Base-by-base conservation (phyloP, 2,888 invertebrate genomes). In the Amblyjoppa fuscipennis region DNA sequence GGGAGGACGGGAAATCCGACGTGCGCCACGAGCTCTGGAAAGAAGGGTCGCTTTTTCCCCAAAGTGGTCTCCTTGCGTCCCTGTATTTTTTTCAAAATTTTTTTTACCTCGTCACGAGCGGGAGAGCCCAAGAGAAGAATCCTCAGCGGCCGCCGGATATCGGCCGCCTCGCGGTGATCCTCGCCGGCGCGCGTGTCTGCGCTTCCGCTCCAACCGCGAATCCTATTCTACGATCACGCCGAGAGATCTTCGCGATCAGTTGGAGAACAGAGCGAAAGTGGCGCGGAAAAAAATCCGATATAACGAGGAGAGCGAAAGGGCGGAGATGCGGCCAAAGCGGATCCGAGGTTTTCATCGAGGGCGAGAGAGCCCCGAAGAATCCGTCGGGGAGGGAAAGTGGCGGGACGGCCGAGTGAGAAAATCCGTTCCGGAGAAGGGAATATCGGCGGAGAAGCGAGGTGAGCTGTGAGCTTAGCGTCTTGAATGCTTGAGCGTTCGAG, bases 401-500 rank as follows among this genome's bases (percentile, higher is more conserved):
- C 11, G 6, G 13, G 25, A 31, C 41, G 51, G 9, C 28, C 25
- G 59, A 59, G 34, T 25, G 71, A 69, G 28, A 68, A 53, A 69
- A 61, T 56, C 53, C 53, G 25, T 56, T 41, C 25, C 34, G 70
- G 59, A 25, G 45, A 49, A 49, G 51, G 84, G 49, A 77, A 66
- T 20, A 66, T 41, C 66, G 66, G 76, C 11, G n/a, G 45, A 34
- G 28, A 53, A 28, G 66, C 38, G 74, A 38, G 81, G 38, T 73
- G 80, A 53, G 81, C 61, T 20, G 69, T 77, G 85, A 85, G 89
- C 79, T 80, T 84, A 86, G 89, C 88, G 88, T 79, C 87, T 88
- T 84, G 88, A 88, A 87, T 82, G 82, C 84, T 84, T 74, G 87
- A 87, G 71, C 86, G 85, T 84, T 89, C 84, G 84, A 88, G 86